Evolutionary conservation across 2,113 vertebrate genomes (phyloP).

Genomic region (Heloderma charlesbogerti): DNA sequence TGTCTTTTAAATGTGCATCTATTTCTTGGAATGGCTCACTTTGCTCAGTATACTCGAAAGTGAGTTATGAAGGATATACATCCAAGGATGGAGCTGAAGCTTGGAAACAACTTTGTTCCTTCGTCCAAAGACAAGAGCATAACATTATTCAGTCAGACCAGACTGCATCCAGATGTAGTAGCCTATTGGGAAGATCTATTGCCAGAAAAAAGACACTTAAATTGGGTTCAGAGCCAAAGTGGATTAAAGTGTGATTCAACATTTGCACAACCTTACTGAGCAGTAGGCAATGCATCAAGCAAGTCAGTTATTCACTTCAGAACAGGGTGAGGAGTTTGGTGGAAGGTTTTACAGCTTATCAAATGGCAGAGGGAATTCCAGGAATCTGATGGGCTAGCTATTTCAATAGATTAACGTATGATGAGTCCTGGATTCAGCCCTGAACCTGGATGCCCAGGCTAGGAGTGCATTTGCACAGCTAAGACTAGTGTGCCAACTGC

Average conservation of each 20-base stretch:
- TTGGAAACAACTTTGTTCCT: not conserved
- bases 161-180: not conserved
- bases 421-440: not conserved
- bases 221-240: constrained; percentile 7
- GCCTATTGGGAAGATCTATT: constrained; percentile 4
- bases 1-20: not conserved
- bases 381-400: not conserved
- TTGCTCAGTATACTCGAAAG: not conserved
- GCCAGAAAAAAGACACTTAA: not conserved
- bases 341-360: not conserved
- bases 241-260: constrained; percentile 12
- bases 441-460: too few relatives aligned
- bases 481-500: too few relatives aligned
- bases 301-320: not conserved
- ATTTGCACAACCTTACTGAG: not conserved
- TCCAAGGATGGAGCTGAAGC: not conserved
- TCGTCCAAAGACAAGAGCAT: not conserved
- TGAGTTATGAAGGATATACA: not conserved
- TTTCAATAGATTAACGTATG: not conserved
- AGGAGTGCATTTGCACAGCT: too few relatives aligned
- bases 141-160: constrained; percentile 2
- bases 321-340: not conserved
- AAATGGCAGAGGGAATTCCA: not conserved
- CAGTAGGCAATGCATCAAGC: not conserved
- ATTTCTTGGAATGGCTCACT: not conserved